Evolutionary conservation across 2,888 invertebrate species (phyloP).

Genomic region (Cactoblastis cactorum): DNA sequence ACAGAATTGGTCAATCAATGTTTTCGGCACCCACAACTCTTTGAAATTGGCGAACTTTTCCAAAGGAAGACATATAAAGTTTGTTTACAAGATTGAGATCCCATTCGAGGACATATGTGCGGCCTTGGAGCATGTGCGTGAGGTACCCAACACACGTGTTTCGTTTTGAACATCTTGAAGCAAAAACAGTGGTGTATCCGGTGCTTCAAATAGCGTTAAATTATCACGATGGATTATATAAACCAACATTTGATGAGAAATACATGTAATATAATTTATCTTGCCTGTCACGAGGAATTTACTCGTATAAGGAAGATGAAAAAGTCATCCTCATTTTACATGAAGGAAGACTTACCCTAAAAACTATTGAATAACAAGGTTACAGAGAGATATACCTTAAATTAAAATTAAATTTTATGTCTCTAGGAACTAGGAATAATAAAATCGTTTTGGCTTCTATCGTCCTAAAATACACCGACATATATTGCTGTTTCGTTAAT

Average conservation of each 20-base stretch:
- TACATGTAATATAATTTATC: neutral
- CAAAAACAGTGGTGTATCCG: constrained; percentile 30
- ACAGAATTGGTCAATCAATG: neutral
- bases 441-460: no score
- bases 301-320: no score
- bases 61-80: constrained; percentile 10
- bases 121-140: constrained; percentile 44
- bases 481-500: no score
- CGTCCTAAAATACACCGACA: no score
- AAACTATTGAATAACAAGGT: no score
- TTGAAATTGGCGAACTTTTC: constrained; percentile 1
- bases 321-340: no score
- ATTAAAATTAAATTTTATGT: no score
- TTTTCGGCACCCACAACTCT: constrained; percentile 11
- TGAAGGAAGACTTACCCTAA: no score
- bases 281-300: neutral
- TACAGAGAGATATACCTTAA: no score
- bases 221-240: neutral
- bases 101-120: constrained; percentile 41
- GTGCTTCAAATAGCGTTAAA: constrained; percentile 8
- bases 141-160: constrained; percentile 46
- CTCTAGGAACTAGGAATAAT: no score
- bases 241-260: neutral
- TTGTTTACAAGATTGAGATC: constrained; percentile 19
- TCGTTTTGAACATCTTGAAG: constrained; percentile 29